Evolutionary conservation across 2,113 vertebrate genomes (phyloP).

Genomic region (Perca schrenkii): DNA sequence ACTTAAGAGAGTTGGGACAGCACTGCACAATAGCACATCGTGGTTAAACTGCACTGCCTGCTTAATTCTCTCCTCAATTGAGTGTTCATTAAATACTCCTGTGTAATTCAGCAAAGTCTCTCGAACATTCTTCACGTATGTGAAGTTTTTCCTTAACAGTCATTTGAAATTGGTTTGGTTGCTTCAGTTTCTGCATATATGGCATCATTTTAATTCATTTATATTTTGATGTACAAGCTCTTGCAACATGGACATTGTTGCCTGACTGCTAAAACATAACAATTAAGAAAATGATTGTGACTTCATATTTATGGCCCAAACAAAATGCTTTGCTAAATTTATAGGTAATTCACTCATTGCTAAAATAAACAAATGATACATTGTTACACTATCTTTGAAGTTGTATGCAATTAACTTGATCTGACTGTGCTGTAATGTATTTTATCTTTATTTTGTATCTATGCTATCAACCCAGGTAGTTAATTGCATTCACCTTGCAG

Average conservation of each 20-base stretch:
- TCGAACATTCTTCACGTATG: too few species aligned
- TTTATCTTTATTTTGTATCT: conserved; percentile 14
- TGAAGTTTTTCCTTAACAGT: too few species aligned
- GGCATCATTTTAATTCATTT: neutral
- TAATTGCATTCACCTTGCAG: conserved; percentile 33
- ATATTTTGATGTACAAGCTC: neutral
- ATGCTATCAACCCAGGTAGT: neutral
- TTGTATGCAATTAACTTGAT: neutral
- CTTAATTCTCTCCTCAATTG: too few species aligned
- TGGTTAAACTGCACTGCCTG: too few species aligned
- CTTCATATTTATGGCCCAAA: neutral
- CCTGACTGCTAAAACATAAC: neutral
- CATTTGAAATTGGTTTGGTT: neutral
- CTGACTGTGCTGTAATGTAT: conserved; percentile 17
- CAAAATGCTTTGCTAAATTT: neutral
- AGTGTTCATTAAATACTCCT: too few species aligned
- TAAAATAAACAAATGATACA: neutral
- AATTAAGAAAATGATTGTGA: too few species aligned
- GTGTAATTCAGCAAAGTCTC: too few species aligned
- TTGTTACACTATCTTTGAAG: neutral
- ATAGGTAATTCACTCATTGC: neutral
- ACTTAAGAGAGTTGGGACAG: too few species aligned
- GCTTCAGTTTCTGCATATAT: neutral
- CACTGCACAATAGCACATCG: too few species aligned
- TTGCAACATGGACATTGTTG: neutral